Conservation (phyloP, 1,140 invertebrate species). For the Plutomurus gul region DNA sequence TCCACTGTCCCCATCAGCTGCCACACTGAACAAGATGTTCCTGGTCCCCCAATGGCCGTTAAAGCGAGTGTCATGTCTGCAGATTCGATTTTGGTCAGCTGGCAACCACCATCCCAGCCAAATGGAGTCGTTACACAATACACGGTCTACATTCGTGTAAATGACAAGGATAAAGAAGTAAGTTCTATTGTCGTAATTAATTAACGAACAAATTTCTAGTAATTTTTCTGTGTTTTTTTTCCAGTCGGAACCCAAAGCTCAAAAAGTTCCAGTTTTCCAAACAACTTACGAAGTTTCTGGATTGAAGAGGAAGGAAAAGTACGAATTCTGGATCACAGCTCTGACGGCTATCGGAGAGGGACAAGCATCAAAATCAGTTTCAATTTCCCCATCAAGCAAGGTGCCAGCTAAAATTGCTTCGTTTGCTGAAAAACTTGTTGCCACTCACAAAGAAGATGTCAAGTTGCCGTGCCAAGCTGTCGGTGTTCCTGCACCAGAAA, state of each 20-base stretch:
- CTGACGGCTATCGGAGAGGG: slow-evolving; percentile 92
- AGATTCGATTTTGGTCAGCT: slow-evolving; percentile 88
- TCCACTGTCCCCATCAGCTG: slow-evolving; percentile 87
- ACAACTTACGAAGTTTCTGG: slow-evolving; percentile 82
- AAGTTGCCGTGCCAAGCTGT: slow-evolving; percentile 88
- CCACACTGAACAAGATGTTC: slow-evolving; percentile 87
- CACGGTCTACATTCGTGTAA: slow-evolving; percentile 85
- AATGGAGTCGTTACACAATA: slow-evolving; percentile 93
- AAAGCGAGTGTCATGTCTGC: slow-evolving; percentile 90
- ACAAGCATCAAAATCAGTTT: slow-evolving; percentile 81
- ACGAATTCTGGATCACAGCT: slow-evolving; percentile 94
- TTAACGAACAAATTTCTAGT: neutral
- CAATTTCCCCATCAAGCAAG: slow-evolving; percentile 78
- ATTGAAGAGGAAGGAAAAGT: slow-evolving; percentile 76
- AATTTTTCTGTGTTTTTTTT: slow-evolving; percentile 12
- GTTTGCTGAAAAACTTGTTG: slow-evolving; percentile 86
- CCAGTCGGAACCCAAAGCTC: slow-evolving; percentile 56
- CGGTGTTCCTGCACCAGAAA: slow-evolving; percentile 82
- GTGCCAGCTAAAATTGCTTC: slow-evolving; percentile 91
- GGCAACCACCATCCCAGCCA: slow-evolving; percentile 86
- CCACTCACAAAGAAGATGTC: slow-evolving; percentile 87
- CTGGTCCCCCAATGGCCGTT: slow-evolving; percentile 86
- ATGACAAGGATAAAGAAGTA: slow-evolving; percentile 63
- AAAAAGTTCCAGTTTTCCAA: slow-evolving; percentile 68
- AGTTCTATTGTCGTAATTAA: neutral